Evolutionary conservation across 2,113 vertebrate genomes (phyloP).

Genomic region (Saguinus imperator): DNA sequence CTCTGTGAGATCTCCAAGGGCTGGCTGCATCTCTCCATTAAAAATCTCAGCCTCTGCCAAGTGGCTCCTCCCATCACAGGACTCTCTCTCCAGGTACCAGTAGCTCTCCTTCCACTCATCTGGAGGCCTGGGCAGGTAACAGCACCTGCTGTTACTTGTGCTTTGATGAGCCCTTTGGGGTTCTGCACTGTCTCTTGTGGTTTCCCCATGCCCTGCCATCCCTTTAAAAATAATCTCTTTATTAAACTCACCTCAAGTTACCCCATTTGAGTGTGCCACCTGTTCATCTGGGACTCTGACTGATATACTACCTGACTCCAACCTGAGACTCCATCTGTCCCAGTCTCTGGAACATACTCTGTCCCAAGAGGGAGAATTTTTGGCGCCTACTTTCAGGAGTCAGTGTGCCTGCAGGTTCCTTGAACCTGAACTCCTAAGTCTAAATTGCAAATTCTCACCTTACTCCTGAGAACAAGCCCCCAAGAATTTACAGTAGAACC

Average conservation of each 20-base stretch:
- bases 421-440: not conserved
- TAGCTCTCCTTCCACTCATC: not conserved
- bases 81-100: not conserved
- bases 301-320: not conserved
- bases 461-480: not conserved
- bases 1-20: not conserved
- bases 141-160: not conserved
- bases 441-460: not conserved
- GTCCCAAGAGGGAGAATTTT: not conserved
- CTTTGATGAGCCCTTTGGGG: not conserved
- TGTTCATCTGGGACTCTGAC: not conserved
- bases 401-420: not conserved
- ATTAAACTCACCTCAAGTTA: not conserved
- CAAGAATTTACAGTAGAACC: not conserved
- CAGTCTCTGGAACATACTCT: not conserved
- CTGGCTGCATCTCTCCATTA: not conserved
- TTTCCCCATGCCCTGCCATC: not conserved
- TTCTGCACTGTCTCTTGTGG: not conserved
- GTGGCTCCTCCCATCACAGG: not conserved
- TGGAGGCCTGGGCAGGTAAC: not conserved
- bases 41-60: not conserved
- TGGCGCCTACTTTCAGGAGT: not conserved
- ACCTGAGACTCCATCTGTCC: not conserved
- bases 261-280: not conserved
- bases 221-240: constrained; percentile 24